Evolutionary conservation across 2,797 vertebrate species (phyloP), one percentile per base, ranked within the genome.

Genomic region (Florisuga fusca): DNA sequence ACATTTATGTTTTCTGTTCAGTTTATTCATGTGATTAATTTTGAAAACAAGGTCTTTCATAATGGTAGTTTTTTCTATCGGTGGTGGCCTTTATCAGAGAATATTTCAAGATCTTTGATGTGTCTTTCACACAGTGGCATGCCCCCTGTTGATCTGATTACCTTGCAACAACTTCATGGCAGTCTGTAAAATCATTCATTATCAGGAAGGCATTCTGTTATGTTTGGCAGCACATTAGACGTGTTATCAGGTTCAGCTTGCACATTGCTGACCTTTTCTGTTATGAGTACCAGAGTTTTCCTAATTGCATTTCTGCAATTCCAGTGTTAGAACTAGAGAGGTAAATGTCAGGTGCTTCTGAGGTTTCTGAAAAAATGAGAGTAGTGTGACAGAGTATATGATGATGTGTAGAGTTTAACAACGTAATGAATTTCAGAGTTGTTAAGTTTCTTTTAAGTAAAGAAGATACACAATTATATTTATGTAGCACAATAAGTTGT

Each of bases 291-390:
- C 69, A 3, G 33, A 85, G 48, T 91, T 92, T 77, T 86, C 78
- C 86, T 90, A 94, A 96, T 96, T 96, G 84, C 23, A 71, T 67
- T 95, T 97, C 96, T 96, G 55, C 80, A 77, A 75, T 89, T 95
- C 94, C 88, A 86, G 58, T 20, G 12, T 92, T 96, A 93, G 64
- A 83, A 71, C 41, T 78, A 31, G 27, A 89, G 57, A 92, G 55
- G 48, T 93, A 94, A 94, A 96, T 96, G 95, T 76, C 96, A 96
- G 90, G 46, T 83, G 22, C 31, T 83, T 74, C 55, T 1, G 7
- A 82, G 87, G 88, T 75, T 91, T 95, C 78, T 91, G 45, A 80
- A 73, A 83, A 45, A 93, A 43, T 81, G 59, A 61, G 59, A 93
- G 13, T 20, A 59, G 68, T 90, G 76, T 67, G 88, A 82, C 94